Conservation (phyloP, 2,113 vertebrate species). For the Lota lota region DNA sequence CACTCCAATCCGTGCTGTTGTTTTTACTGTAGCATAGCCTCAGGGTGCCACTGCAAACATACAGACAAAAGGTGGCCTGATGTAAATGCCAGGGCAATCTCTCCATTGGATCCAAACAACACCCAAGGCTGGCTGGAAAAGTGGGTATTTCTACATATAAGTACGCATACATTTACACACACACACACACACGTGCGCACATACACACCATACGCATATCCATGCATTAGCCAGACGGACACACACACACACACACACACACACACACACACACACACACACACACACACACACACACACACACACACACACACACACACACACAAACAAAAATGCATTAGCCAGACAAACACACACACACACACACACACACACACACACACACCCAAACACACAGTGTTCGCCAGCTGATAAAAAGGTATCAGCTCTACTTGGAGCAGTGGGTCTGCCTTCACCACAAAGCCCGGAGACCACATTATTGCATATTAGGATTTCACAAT, state of each 20-base stretch:
- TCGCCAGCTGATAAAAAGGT: no score
- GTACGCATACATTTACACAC: not conserved
- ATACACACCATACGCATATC: no score
- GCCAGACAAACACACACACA: no score
- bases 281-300: conserved; percentile 3
- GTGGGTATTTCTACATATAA: conserved; percentile 4
- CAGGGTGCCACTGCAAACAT: conserved; percentile 27
- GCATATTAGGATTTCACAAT: no score
- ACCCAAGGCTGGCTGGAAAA: conserved; percentile 17
- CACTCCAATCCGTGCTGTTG: not conserved
- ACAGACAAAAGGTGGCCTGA: conserved; percentile 19
- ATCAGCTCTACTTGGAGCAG: no score
- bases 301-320: not conserved
- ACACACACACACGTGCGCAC: no score
- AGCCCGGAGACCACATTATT: no score
- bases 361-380: no score
- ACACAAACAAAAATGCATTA: no score
- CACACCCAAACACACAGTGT: no score
- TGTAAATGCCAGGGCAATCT: conserved; percentile 44
- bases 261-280: conserved; percentile 13
- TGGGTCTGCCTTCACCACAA: no score
- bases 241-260: conserved; percentile 6
- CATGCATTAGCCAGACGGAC: not conserved
- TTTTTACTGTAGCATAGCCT: conserved; percentile 8
- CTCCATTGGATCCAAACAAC: conserved; percentile 30